Percentiles rank a stretch among this genome's conserved stretches.
phyloP scores from a whole-genome alignment of 2,797 vertebrate species.

The Bryconaethiops microstoma region DNA sequence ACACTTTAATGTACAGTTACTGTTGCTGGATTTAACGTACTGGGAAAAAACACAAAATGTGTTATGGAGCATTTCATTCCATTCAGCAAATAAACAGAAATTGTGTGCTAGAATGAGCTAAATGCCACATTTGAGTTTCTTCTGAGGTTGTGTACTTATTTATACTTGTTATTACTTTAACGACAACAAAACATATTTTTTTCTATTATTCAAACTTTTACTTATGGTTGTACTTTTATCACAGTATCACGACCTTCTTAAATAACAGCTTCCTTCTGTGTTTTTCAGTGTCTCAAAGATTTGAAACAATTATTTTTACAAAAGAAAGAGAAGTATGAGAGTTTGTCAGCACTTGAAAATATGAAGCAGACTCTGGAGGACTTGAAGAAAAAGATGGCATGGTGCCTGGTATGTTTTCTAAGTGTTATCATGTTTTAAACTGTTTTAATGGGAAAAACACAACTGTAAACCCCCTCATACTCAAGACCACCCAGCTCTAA shows the following conservation, averaged over 20 bases:
- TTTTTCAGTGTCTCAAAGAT: constrained; percentile 61
- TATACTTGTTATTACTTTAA: too few species aligned
- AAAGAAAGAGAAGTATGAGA: constrained; percentile 72
- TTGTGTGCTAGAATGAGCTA: too few species aligned
- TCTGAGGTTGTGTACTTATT: too few species aligned
- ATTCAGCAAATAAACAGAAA: too few species aligned
- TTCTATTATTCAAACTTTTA: too few species aligned
- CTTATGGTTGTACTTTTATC: neutral
- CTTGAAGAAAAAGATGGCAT: constrained; percentile 67
- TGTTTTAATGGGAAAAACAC: neutral
- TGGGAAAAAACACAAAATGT: too few species aligned
- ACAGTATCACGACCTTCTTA: neutral
- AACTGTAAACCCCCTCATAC: neutral
- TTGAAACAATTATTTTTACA: constrained; percentile 64
- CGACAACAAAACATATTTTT: too few species aligned
- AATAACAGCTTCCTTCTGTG: neutral
- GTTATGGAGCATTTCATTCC: too few species aligned
- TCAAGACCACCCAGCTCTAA: neutral
- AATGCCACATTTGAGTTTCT: too few species aligned
- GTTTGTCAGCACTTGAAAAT: constrained; percentile 60
- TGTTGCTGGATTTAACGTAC: too few species aligned
- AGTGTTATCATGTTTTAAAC: neutral
- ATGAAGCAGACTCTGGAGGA: constrained; percentile 67
- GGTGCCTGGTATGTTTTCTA: constrained; percentile 56
- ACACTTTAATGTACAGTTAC: too few species aligned